Evolutionary conservation across 2,888 invertebrate genomes (phyloP).

Genomic region (Stratiomys singularior): DNA sequence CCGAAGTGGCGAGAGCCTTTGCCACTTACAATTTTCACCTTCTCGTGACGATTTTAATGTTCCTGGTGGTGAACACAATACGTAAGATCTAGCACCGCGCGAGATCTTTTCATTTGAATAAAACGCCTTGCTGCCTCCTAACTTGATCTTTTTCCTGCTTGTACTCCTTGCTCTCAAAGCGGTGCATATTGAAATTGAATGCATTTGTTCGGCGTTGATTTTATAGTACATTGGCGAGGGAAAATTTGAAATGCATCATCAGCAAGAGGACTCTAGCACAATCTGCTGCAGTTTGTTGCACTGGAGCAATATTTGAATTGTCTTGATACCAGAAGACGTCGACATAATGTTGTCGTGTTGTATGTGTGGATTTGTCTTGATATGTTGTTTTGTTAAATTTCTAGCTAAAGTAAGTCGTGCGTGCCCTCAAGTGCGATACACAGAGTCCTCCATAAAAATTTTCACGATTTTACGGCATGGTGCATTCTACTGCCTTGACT

Average conservation of each 20-base stretch:
- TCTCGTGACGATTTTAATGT: slow-evolving; percentile 39
- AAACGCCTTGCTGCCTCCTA: neutral
- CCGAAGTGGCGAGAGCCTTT: neutral
- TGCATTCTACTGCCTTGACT: no score
- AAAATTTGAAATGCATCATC: slow-evolving; percentile 28
- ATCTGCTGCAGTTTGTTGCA: neutral
- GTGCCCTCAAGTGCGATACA: slow-evolving; percentile 57
- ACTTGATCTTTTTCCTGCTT: no score
- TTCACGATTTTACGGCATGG: slow-evolving; percentile 55
- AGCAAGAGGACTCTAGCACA: neutral
- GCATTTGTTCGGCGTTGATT: slow-evolving; percentile 32
- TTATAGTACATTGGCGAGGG: neutral
- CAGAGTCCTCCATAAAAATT: slow-evolving; percentile 51
- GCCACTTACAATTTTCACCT: neutral
- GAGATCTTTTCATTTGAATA: slow-evolving; percentile 33
- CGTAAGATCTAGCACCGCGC: neutral
- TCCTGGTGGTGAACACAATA: neutral
- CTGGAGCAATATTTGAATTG: slow-evolving; percentile 18
- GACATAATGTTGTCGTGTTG: slow-evolving; percentile 40
- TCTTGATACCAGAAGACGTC: neutral
- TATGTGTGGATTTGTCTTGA: slow-evolving; percentile 16
- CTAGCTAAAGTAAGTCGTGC: slow-evolving; percentile 53
- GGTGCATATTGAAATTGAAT: slow-evolving; percentile 24
- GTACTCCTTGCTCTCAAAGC: neutral
- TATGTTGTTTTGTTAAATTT: slow-evolving; percentile 33